phyloP scores from a whole-genome alignment of 1,140 invertebrate species.

The Leptoteleia sp. region DNA sequence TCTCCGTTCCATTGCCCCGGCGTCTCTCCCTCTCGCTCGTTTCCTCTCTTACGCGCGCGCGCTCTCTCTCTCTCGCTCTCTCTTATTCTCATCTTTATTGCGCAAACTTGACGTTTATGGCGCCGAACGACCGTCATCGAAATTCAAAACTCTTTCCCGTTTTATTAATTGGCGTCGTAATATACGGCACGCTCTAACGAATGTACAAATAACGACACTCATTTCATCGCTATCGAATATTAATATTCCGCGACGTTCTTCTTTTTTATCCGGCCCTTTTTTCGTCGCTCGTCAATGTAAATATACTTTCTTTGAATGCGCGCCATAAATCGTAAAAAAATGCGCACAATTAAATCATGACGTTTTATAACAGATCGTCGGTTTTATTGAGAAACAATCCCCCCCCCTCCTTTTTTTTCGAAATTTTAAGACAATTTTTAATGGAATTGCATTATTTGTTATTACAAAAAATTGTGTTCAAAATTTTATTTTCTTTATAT shows the following conservation, averaged over 20 bases:
- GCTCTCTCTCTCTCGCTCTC: constrained; percentile 22
- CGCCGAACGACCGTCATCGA: constrained; percentile 66
- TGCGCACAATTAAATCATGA: constrained; percentile 36
- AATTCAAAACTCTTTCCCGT: constrained; percentile 70
- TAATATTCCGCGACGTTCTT: constrained; percentile 36
- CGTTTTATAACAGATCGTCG: constrained; percentile 36
- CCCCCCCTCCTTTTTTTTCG: too few species aligned
- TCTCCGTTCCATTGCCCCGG: constrained; percentile 5
- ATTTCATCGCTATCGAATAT: too few species aligned
- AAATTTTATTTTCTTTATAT: too few species aligned
- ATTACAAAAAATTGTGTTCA: too few species aligned
- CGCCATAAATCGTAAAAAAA: constrained; percentile 54
- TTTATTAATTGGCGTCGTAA: constrained; percentile 77
- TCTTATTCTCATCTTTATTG: constrained; percentile 62
- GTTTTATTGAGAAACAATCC: constrained; percentile 14
- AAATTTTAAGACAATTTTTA: too few species aligned
- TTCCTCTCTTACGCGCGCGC: neutral
- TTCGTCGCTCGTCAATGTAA: constrained; percentile 48
- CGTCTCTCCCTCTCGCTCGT: too few species aligned
- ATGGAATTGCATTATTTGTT: too few species aligned
- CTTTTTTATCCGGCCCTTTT: constrained; percentile 27
- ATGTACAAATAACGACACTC: too few species aligned
- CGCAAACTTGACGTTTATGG: constrained; percentile 66
- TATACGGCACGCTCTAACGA: constrained; percentile 67
- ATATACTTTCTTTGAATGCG: constrained; percentile 56